Evolutionary conservation across 2,888 invertebrate species (phyloP).

Genomic region (Chrysomela aeneicollis): DNA sequence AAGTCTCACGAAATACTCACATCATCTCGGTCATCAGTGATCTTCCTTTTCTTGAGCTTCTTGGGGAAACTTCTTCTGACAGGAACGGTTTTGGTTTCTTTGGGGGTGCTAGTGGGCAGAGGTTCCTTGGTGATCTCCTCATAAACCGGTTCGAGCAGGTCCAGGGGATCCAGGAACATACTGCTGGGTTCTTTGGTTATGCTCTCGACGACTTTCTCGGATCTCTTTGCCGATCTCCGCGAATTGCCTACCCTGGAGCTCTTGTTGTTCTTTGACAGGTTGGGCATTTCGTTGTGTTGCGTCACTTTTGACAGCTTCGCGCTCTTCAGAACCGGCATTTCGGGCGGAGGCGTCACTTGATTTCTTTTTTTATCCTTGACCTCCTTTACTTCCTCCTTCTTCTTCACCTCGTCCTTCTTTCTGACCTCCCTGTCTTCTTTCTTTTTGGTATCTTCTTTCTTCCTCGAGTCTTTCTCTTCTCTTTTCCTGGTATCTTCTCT

Average conservation of each 20-base stretch:
- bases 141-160: slow-evolving; percentile 55
- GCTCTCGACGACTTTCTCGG: slow-evolving; percentile 25
- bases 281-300: slow-evolving; percentile 25
- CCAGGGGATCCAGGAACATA: slow-evolving; percentile 51
- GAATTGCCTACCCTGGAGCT: slow-evolving; percentile 10
- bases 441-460: slow-evolving; percentile 26
- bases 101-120: slow-evolving; percentile 27
- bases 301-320: slow-evolving; percentile 22
- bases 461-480: slow-evolving; percentile 20
- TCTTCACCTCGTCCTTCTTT: slow-evolving; percentile 33
- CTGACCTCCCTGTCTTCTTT: slow-evolving; percentile 34
- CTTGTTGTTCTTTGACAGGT: slow-evolving; percentile 23
- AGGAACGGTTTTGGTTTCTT: slow-evolving; percentile 35
- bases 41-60: slow-evolving; percentile 42
- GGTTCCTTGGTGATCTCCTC: slow-evolving; percentile 51
- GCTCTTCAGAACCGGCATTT: slow-evolving; percentile 26
- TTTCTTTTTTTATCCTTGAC: slow-evolving; percentile 25
- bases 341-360: slow-evolving; percentile 10
- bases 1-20: too few relatives aligned
- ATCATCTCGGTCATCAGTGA: slow-evolving; percentile 46
- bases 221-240: slow-evolving; percentile 24
- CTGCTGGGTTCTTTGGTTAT: slow-evolving; percentile 26
- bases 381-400: slow-evolving; percentile 31
- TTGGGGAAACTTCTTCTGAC: slow-evolving; percentile 34
- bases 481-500: slow-evolving; percentile 28